Conservation (phyloP, 2,888 invertebrate species). For the Hemicrepidius hirtus region DNA sequence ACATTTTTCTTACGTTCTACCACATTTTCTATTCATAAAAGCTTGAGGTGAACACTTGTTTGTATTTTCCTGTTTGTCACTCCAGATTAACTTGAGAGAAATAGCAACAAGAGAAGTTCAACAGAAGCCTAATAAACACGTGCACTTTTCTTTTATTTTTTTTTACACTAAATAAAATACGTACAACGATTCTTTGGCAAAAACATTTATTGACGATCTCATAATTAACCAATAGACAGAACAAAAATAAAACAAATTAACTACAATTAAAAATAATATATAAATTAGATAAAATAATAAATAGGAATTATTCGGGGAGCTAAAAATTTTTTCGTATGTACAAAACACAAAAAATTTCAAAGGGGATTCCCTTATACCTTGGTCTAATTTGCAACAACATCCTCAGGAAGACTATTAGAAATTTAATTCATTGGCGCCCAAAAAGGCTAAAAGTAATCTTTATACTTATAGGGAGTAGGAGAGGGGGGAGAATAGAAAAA, state of each 20-base stretch:
- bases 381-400: not conserved
- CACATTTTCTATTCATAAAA: slow-evolving; percentile 28
- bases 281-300: slow-evolving; percentile 37
- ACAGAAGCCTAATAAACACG: slow-evolving; percentile 22
- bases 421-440: not conserved
- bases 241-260: slow-evolving; percentile 36
- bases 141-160: not conserved
- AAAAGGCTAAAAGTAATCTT: slow-evolving; percentile 3
- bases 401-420: slow-evolving; percentile 39
- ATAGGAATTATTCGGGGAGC: slow-evolving; percentile 14
- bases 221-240: slow-evolving; percentile 25
- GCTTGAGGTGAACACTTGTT: slow-evolving; percentile 42
- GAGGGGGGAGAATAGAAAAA: slow-evolving; percentile 9
- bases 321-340: slow-evolving; percentile 19
- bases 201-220: slow-evolving; percentile 40
- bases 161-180: slow-evolving; percentile 28
- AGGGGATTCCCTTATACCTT: slow-evolving; percentile 10
- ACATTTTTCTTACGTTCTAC: slow-evolving; percentile 34
- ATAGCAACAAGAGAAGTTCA: slow-evolving; percentile 4
- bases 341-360: slow-evolving; percentile 4
- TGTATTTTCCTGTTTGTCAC: slow-evolving; percentile 11
- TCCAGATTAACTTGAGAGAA: slow-evolving; percentile 13
- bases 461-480: slow-evolving; percentile 40
- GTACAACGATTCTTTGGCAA: slow-evolving; percentile 43
- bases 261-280: slow-evolving; percentile 26